Evolutionary conservation across 2,113 vertebrate genomes (phyloP).

Genomic region (Pristiophorus japonicus): DNA sequence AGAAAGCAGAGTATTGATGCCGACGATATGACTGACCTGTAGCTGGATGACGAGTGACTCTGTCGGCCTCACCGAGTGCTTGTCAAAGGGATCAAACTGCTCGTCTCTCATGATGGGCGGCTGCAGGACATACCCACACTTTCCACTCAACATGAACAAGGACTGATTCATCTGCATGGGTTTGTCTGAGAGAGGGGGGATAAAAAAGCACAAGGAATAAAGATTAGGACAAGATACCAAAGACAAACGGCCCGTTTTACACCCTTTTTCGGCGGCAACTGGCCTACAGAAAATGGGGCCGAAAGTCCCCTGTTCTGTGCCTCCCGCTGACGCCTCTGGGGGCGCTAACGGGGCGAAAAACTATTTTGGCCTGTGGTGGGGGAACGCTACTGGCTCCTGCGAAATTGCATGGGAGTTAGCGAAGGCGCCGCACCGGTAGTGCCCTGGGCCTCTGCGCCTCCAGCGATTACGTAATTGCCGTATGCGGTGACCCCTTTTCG

Average conservation of each 20-base stretch:
- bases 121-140: slow-evolving; percentile 87
- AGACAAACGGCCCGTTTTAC: not conserved
- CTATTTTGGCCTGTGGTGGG: too few species aligned
- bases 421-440: too few species aligned
- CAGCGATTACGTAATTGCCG: too few species aligned
- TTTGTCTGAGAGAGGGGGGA: slow-evolving; percentile 67
- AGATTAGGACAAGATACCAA: not conserved
- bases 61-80: slow-evolving; percentile 67
- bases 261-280: not conserved
- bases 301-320: too few species aligned
- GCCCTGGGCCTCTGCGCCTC: too few species aligned
- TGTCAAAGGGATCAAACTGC: slow-evolving; percentile 88
- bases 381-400: too few species aligned
- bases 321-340: too few species aligned
- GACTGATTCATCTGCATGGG: slow-evolving; percentile 99
- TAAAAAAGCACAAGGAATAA: not conserved
- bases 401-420: too few species aligned
- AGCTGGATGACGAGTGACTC: slow-evolving; percentile 73
- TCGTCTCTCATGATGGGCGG: slow-evolving; percentile 86
- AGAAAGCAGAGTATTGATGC: not conserved
- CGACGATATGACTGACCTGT: slow-evolving; percentile 58
- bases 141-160: slow-evolving; percentile 83
- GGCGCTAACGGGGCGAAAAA: too few species aligned
- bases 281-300: too few species aligned
- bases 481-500: too few species aligned